Conservation (phyloP, 2,797 vertebrate species). For the Orestias chungarensis region DNA sequence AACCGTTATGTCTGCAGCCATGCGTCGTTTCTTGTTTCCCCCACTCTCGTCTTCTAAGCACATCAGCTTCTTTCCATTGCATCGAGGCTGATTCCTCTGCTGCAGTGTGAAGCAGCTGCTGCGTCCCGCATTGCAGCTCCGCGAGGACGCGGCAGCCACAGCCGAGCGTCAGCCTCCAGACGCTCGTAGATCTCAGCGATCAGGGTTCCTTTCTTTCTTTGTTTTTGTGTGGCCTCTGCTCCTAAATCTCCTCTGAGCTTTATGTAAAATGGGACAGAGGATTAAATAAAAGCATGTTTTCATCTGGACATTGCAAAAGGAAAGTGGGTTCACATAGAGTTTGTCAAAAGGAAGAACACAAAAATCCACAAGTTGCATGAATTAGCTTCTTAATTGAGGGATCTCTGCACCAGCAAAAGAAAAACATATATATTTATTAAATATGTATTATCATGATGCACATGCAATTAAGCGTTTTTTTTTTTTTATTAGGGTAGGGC, state of each 20-base stretch:
- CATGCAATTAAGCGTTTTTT: neutral
- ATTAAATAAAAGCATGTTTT: constrained; percentile 12
- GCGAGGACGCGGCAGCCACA: constrained; percentile 63
- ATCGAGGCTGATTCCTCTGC: constrained; percentile 27
- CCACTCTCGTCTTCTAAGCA: constrained; percentile 2
- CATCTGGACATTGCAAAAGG: neutral
- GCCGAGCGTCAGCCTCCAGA: constrained; percentile 47
- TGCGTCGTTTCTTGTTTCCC: constrained; percentile 6
- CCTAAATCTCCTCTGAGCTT: constrained; percentile 13
- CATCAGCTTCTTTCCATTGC: neutral
- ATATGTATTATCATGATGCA: constrained; percentile 2
- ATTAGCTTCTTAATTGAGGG: neutral
- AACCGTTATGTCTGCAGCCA: constrained; percentile 1
- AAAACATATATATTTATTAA: no score
- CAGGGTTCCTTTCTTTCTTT: no score
- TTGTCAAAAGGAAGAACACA: constrained; percentile 2
- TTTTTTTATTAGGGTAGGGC: constrained; percentile 44
- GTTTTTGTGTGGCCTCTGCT: no score
- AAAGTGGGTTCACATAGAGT: neutral
- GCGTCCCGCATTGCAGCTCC: constrained; percentile 81
- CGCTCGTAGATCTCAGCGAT: constrained; percentile 59
- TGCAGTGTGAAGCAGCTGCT: constrained; percentile 64
- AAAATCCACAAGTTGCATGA: constrained; percentile 52
- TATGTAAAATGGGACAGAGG: constrained; percentile 7
- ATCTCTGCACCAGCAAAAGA: neutral